Base-by-base conservation (phyloP, 2,113 vertebrate genomes). In the Phalacrocorax pelagicus region DNA sequence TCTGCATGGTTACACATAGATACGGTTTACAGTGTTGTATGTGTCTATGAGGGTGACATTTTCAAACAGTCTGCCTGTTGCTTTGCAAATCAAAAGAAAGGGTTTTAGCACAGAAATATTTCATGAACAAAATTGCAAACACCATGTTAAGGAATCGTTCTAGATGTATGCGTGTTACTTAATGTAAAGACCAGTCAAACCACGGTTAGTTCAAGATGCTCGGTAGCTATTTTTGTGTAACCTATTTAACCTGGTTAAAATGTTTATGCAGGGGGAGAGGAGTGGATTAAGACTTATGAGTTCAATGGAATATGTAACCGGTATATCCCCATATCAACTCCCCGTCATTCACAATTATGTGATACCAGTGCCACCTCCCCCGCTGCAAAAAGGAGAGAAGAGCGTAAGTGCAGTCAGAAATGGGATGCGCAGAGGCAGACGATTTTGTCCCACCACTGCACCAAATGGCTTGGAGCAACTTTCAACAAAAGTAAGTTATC, bases 301-400 rank as follows among this genome's bases (percentile, higher is more conserved):
- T 26, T 79, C 94, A 2, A 7, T 62, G 77, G 98, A 98, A 27
- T 86, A 94, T 66, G 82, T 96, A 46, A 69, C 59, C 7, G 97
- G 93, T 15, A 47, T 97, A 47, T 98, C 99, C 4, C 98, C 98
- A 0, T 99, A 98, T 81, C 98, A 97, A 24, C 98, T 99, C 69
- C 99, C 99, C 1, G 96, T 98, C 73, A 96, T 99, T 88, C 98
- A 97, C 83, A 98, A 94, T 83, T 98, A 96, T 2, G 63, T 97
- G 81, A 97, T 96, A 29, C 99, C 99, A 0, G 96, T 97, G 71
- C 99, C 99, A 9, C 99, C 98, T 1, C 91, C 97, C 23, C 96
- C 90, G 5, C 26, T 0, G 29, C 98, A 97, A 36, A 97, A 79
- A 44, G 97, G 83, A 81, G 97, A 97, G 20, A 97, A 94, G 72